Conservation (phyloP, 2,113 vertebrate species). For the Tauraco erythrolophus region DNA sequence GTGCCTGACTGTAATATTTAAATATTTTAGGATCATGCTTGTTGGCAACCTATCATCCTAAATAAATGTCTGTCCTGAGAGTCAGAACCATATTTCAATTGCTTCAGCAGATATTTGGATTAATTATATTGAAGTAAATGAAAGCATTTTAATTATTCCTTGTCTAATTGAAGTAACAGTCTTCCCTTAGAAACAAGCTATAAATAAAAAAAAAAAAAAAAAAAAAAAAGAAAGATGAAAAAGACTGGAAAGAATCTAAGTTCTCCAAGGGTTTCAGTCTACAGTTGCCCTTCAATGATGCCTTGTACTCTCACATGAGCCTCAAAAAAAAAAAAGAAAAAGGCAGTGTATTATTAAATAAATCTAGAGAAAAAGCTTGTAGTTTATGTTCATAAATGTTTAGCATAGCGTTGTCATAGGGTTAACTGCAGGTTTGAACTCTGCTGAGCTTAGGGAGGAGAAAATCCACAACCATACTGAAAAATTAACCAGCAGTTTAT, state of each 20-base stretch:
- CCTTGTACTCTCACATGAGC: neutral
- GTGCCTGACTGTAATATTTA: neutral
- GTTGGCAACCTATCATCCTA: neutral
- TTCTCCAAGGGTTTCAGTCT: neutral
- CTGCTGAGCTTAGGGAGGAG: neutral
- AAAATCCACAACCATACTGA: neutral
- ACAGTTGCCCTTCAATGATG: neutral
- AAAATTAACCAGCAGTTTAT: neutral
- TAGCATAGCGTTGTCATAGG: neutral
- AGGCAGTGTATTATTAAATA: neutral
- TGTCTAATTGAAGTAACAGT: neutral
- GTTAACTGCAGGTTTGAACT: neutral
- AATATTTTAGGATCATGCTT: neutral
- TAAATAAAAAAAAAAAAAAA: neutral
- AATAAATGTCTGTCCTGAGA: neutral
- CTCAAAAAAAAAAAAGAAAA: neutral
- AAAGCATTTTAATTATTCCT: neutral
- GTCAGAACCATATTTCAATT: neutral
- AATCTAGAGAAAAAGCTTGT: neutral
- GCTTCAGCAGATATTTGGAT: neutral
- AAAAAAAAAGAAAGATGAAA: neutral
- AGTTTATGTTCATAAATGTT: neutral
- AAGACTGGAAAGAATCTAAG: neutral
- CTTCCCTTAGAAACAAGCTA: neutral
- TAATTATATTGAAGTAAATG: neutral